Conservation (phyloP, 2,113 vertebrate genomes). For the Campylomormyrus tamandua region DNA sequence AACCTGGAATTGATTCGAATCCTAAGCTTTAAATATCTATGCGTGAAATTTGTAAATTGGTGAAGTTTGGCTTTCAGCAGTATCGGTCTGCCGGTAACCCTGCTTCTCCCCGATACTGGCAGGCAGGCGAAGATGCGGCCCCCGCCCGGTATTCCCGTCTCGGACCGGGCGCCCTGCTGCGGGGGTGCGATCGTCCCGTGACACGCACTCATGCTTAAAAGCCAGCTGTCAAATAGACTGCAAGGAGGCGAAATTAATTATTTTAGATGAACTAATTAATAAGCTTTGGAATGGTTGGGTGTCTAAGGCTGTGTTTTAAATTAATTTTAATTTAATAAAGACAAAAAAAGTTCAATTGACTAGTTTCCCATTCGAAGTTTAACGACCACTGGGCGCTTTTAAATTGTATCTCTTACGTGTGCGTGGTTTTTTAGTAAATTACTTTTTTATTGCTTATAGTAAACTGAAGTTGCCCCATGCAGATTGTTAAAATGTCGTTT, state of each 20-base stretch:
- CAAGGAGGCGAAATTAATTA: conserved; percentile 39
- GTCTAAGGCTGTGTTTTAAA: background rate
- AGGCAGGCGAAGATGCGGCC: conserved; percentile 49
- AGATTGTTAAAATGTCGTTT: background rate
- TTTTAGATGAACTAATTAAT: conserved; percentile 37
- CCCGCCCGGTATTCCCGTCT: conserved; percentile 51
- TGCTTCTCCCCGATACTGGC: conserved; percentile 32
- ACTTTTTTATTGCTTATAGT: background rate
- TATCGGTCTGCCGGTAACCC: background rate
- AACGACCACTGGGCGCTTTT: background rate
- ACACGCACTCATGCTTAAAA: conserved; percentile 44
- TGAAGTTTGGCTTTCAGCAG: background rate
- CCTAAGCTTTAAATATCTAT: background rate
- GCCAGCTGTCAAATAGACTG: conserved; percentile 45
- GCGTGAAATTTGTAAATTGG: background rate
- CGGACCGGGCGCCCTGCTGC: conserved; percentile 45
- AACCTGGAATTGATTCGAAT: background rate
- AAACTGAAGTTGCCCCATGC: background rate
- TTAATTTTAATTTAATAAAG: background rate
- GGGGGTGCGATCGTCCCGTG: conserved; percentile 54
- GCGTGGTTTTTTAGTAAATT: background rate
- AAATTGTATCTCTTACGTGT: background rate
- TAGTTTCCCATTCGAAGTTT: background rate
- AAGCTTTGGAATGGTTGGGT: background rate
- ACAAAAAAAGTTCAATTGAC: background rate